Evolutionary conservation across 2,888 invertebrate species (phyloP), one percentile per base, ranked within the genome.

Genomic region (Julus scandinavius): DNA sequence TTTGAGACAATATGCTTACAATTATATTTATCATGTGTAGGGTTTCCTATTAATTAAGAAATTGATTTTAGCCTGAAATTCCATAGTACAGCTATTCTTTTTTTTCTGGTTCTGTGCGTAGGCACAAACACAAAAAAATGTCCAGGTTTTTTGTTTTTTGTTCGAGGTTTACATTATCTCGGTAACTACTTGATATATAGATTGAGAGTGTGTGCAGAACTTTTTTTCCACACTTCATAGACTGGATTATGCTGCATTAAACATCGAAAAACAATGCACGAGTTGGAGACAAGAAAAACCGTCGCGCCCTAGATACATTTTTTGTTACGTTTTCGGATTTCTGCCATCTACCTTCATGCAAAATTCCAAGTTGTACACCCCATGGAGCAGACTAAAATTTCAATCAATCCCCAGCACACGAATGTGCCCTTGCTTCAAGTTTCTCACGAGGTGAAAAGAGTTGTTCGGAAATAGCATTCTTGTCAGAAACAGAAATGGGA

Each of bases 401-500:
- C 80, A 80, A 80, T 80, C 13, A 80, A 9, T 80, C 13, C 11
- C 13, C 20, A 2, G 2, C 29, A 13, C 54, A 80, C 38, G 13
- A 38, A 13, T 13, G 20, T 38, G 38, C 20, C 29, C 13, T 1
- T 72, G 29, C 72, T 38, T 38, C 4, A 3, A 13, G 6, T 7
- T 80, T 80, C 29, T 29, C 80, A 29, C 29, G 72, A 38, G 80
- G 38, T 11, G 38, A 80, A 80, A 29, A 38, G 38, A 80, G 20
- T 80, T 80, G 38, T 80, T 80, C 38, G 11, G 38, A 38, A 80
- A 38, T 38, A 13, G 80, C 29, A 13, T 38, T 38, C 38, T 80
- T 80, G 80, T 38, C 80, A 80, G 80, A 80, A 80, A 80, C 80
- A 80, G 80, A 80, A 80, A 80, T 80, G 4, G 80, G 80, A 80